A percentile compares a stretch with the other conserved stretches of the same genome.
Conservation (phyloP, 1,140 invertebrate species). For the Drosophila insularis region DNA sequence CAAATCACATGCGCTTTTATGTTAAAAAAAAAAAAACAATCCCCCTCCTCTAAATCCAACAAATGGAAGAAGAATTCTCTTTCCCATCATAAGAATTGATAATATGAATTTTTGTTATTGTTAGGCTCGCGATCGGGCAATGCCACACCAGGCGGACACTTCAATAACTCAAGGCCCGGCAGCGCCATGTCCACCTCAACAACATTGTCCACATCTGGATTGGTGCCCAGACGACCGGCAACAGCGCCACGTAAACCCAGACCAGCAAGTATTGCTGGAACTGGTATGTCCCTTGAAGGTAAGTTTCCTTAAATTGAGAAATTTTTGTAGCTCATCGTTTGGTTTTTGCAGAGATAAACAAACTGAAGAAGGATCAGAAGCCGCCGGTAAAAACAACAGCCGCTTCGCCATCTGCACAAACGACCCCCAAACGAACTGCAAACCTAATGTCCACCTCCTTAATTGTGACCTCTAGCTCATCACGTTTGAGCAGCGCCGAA, state of each 20-base stretch:
- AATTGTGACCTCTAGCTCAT: slow-evolving; percentile 76
- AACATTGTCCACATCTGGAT: slow-evolving; percentile 74
- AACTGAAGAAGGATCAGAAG: slow-evolving; percentile 75
- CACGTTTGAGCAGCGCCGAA: slow-evolving; percentile 82
- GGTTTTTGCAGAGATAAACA: slow-evolving; percentile 67
- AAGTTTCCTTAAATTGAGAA: not conserved
- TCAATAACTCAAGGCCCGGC: slow-evolving; percentile 88
- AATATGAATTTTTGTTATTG: not conserved
- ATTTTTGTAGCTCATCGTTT: not conserved
- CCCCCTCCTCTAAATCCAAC: not conserved
- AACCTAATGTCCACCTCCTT: slow-evolving; percentile 81
- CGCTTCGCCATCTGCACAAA: slow-evolving; percentile 76
- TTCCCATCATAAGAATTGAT: not conserved
- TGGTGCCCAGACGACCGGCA: slow-evolving; percentile 65
- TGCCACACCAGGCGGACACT: slow-evolving; percentile 86
- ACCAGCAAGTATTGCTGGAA: slow-evolving; percentile 93
- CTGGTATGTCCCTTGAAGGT: slow-evolving; percentile 87
- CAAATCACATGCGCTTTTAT: slow-evolving; percentile 57
- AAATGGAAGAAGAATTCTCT: not conserved
- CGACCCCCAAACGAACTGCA: slow-evolving; percentile 79
- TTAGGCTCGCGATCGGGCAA: slow-evolving; percentile 86
- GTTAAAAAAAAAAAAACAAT: slow-evolving; percentile 41
- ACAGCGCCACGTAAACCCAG: slow-evolving; percentile 82
- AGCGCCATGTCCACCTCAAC: slow-evolving; percentile 88
- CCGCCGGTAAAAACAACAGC: slow-evolving; percentile 73